Conservation (phyloP, 2,113 vertebrate species). For the Gorsachius goisagi region DNA sequence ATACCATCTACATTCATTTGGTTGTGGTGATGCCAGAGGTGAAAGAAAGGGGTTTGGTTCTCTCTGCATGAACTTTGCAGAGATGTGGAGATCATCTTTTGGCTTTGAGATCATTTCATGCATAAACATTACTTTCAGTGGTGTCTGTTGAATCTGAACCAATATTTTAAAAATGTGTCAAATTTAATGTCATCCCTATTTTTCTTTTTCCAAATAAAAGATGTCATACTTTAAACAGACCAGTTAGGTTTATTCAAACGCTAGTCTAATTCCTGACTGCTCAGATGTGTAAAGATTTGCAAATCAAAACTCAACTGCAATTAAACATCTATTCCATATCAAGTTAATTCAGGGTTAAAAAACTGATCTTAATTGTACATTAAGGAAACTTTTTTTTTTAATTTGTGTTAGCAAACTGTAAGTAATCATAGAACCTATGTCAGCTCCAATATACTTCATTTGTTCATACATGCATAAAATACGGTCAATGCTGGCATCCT, state of each 20-base stretch:
- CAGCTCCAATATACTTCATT: slow-evolving; percentile 38
- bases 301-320: not conserved
- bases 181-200: not conserved
- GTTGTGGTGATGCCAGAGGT: not conserved
- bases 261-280: not conserved
- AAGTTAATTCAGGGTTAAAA: not conserved
- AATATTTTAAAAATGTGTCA: not conserved
- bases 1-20: not conserved
- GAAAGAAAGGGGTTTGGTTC: not conserved
- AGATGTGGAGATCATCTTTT: not conserved
- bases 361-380: not conserved
- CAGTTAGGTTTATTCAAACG: not conserved
- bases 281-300: not conserved
- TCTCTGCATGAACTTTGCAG: not conserved
- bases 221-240: not conserved
- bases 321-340: not conserved
- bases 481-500: slow-evolving; percentile 26
- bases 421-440: slow-evolving; percentile 22
- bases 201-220: not conserved
- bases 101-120: not conserved
- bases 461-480: slow-evolving; percentile 68
- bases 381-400: not conserved
- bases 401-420: slow-evolving; percentile 40
- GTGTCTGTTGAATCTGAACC: not conserved
- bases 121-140: not conserved